Percentiles rank a stretch among this genome's conserved stretches.
Evolutionary conservation across 2,113 vertebrate genomes (phyloP).

Genomic region (Mionectes macconnelli): DNA sequence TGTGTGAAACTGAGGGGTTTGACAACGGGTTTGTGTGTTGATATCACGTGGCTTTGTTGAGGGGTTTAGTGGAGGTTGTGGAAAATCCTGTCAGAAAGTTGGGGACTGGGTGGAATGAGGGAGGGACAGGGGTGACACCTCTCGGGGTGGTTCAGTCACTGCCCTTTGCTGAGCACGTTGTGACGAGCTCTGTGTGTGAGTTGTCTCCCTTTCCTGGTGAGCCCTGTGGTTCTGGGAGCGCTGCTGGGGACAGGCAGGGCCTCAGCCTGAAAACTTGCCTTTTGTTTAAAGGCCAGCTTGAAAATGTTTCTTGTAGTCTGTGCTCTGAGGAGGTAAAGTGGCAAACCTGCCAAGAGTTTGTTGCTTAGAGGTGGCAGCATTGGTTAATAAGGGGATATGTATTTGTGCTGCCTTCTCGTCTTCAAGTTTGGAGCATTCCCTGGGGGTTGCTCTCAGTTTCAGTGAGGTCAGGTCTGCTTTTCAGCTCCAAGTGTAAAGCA

Average conservation of each 20-base stretch:
- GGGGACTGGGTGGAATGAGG: background rate
- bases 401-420: background rate
- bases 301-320: background rate
- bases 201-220: background rate
- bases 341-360: background rate
- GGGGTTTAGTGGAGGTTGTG: background rate
- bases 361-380: background rate
- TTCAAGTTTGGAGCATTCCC: background rate
- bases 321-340: background rate
- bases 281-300: background rate
- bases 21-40: background rate
- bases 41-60: accelerated
- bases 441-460: background rate
- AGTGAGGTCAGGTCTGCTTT: background rate
- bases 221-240: background rate
- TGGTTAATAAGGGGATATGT: background rate
- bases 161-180: background rate
- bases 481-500: background rate
- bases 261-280: background rate
- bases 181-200: background rate
- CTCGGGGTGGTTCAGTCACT: background rate
- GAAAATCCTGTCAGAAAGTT: background rate
- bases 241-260: background rate
- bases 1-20: background rate
- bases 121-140: background rate